These are phyloP conservation scores for Aix galericulata DNA, from an alignment of 2,113 vertebrate species.

Conservation along the genomic window DNA sequence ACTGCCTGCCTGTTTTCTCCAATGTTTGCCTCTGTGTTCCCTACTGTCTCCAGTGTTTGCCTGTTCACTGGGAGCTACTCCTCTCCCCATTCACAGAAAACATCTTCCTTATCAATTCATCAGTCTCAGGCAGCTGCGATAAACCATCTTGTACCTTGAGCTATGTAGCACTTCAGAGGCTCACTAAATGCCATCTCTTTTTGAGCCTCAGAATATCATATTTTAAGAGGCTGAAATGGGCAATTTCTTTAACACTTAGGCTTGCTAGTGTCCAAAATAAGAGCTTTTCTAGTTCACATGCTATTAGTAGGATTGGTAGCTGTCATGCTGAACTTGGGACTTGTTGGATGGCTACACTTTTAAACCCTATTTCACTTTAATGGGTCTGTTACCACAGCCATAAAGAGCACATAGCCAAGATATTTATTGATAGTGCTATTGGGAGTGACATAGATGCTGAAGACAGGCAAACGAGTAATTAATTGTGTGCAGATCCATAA, in stretches of 20 bases:
- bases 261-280: not conserved
- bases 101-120: not conserved
- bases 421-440: not conserved
- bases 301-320: not conserved
- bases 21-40: rapidly evolving
- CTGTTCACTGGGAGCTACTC: not conserved
- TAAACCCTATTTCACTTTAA: not conserved
- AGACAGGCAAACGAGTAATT: not conserved
- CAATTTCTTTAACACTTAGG: not conserved
- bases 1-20: not conserved
- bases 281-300: not conserved
- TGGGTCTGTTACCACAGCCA: not conserved
- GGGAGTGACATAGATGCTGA: not conserved
- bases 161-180: not conserved
- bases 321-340: not conserved
- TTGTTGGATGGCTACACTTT: not conserved
- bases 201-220: not conserved
- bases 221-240: not conserved
- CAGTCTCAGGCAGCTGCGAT: not conserved
- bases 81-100: not conserved
- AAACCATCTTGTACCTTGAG: not conserved
- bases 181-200: not conserved
- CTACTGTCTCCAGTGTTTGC: not conserved
- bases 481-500: not conserved
- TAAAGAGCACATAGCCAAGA: not conserved